A percentile compares a stretch with the other conserved stretches of the same genome.
phyloP scores from a whole-genome alignment of 1,140 invertebrate species.

The Drosophila baimaii region DNA sequence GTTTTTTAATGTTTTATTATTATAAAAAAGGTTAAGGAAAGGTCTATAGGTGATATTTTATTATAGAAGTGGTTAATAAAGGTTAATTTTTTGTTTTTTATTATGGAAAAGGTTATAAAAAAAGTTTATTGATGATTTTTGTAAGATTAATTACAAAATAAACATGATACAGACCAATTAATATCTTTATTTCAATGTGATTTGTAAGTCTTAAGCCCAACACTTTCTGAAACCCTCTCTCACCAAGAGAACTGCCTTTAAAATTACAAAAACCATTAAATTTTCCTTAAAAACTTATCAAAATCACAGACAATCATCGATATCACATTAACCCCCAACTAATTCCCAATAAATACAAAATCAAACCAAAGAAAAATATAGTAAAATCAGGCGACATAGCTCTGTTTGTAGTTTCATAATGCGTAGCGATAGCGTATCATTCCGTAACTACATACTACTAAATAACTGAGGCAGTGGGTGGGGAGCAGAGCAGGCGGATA shows the following conservation, averaged over 20 bases:
- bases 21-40: not conserved
- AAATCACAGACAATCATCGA: not conserved
- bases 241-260: no score
- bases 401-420: slow-evolving; percentile 39
- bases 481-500: not conserved
- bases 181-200: no score
- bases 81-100: no score
- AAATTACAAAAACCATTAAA: not conserved
- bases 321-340: not conserved
- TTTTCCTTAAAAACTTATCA: no score
- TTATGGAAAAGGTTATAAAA: no score
- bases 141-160: accelerated
- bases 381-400: slow-evolving; percentile 37
- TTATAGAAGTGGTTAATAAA: no score
- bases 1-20: not conserved
- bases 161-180: no score
- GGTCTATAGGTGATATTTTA: no score
- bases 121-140: not conserved
- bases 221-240: not conserved
- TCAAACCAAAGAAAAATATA: not conserved
- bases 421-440: slow-evolving; percentile 33
- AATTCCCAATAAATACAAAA: slow-evolving; percentile 13
- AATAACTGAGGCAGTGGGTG: slow-evolving; percentile 23
- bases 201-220: not conserved
- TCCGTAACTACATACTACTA: slow-evolving; percentile 25